Base-by-base conservation (phyloP, 2,888 invertebrate genomes). In the Mesorhabditis sp. region DNA sequence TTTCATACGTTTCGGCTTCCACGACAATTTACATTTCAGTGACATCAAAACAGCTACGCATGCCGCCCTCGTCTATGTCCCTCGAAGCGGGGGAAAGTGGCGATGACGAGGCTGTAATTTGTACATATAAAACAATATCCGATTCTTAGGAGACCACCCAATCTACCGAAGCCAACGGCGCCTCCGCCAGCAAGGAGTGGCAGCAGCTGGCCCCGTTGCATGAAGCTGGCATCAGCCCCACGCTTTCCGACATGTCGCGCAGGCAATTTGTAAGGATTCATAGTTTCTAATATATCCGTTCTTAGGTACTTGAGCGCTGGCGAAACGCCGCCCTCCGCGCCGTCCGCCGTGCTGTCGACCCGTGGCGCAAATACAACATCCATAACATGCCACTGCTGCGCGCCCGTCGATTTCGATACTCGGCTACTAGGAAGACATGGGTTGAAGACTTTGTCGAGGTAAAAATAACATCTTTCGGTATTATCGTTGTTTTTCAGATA, bases 401-500 rank as follows among this genome's bases (percentile, higher is more conserved):
- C 28, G 88, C 87, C 64, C 83, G 83, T 45, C 84, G 89, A 5
- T 87, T 88, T 79, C 85, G 89, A 28, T 89, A 89, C 82, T 88
- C 88, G 77, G 87, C 89, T 3, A 82, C 89, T 69, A 86, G 87
- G 69, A 87, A 88, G 74, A 80, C 83, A 41, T 89, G 89, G 89
- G 80, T 86, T 4, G 85, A 83, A 50, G 89, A 89, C 82, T 85
- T 87, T 68, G 88, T 88, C 4, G 82, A 86, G 45, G 87, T 89
- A 45, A 66, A 68, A 50, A 50, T 65, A 89, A 88, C 80, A 88
- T 89, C 86, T 87, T 88, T 74, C 78, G 82, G 28, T 28, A 28
- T 28, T 28, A 28, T 28, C 28, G 28, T 28, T 28, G n/a, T n/a
- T 28, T 28, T 50, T 50, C n/a, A 50, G 58, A 50, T 50, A 45